phyloP scores from a whole-genome alignment of 2,113 vertebrate species.

The Coptodon rendalli region DNA sequence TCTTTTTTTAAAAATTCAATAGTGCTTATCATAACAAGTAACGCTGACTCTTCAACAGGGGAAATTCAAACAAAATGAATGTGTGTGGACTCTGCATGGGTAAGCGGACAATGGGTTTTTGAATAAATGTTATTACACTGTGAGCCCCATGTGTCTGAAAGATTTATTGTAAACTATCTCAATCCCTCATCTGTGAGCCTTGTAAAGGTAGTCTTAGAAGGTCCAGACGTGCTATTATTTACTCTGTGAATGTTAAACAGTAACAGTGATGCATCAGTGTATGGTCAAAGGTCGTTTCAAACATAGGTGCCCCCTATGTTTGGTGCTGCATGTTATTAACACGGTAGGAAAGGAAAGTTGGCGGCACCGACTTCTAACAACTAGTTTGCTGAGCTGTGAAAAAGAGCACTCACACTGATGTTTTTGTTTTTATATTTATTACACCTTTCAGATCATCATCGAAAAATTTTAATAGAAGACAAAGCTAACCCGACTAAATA shows the following conservation, averaged over 20 bases:
- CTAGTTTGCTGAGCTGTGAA: background rate
- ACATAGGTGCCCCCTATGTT: background rate
- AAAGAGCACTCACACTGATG: background rate
- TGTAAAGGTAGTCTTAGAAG: background rate
- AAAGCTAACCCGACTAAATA: background rate
- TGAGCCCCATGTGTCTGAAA: background rate
- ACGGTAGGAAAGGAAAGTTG: background rate
- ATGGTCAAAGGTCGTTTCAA: background rate
- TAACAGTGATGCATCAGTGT: background rate
- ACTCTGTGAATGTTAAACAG: background rate
- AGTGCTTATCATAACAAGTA: constrained; percentile 11
- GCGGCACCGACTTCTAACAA: background rate
- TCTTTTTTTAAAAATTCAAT: constrained; percentile 1
- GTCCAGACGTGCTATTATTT: background rate
- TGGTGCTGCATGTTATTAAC: background rate
- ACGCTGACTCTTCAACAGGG: background rate
- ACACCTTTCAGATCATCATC: background rate
- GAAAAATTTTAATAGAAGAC: background rate
- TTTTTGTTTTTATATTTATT: background rate
- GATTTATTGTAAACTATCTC: background rate
- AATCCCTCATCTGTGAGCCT: background rate
- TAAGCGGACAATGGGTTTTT: background rate
- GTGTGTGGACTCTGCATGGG: background rate
- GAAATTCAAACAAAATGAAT: background rate
- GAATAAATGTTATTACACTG: background rate